Evolutionary conservation across 2,888 invertebrate genomes (phyloP).

Genomic region (Perizoma affinitatum): DNA sequence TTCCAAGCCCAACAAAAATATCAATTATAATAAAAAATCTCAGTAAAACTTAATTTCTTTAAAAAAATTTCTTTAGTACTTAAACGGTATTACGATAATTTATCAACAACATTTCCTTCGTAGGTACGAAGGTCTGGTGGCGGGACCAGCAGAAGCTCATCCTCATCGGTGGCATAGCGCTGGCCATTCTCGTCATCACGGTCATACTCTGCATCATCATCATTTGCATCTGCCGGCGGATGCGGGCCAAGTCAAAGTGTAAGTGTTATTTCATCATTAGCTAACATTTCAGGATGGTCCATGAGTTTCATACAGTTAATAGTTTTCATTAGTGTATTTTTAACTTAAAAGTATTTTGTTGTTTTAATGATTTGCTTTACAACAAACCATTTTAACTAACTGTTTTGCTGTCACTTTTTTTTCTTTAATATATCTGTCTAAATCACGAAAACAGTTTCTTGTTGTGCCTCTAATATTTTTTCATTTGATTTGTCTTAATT

Average conservation of each 20-base stretch:
- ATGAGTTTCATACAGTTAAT: too few relatives aligned
- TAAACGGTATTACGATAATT: too few relatives aligned
- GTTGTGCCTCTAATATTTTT: neutral
- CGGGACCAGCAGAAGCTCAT: constrained; percentile 91
- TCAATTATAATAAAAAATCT: too few relatives aligned
- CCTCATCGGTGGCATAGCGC: constrained; percentile 86
- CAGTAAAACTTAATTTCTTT: too few relatives aligned
- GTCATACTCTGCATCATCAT: constrained; percentile 94
- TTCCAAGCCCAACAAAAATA: too few relatives aligned
- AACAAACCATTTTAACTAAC: too few relatives aligned
- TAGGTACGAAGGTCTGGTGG: constrained; percentile 93
- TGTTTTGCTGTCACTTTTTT: too few relatives aligned
- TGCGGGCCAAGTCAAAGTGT: constrained; percentile 93
- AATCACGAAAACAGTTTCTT: neutral
- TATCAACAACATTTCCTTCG: neutral
- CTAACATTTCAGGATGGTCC: too few relatives aligned
- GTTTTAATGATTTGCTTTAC: too few relatives aligned
- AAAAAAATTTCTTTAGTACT: too few relatives aligned
- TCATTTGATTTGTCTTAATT: neutral
- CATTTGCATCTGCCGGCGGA: constrained; percentile 92
- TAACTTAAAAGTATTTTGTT: neutral
- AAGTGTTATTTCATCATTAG: constrained; percentile 63
- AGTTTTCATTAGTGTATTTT: neutral
- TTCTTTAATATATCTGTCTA: too few relatives aligned
- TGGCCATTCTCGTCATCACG: constrained; percentile 77